These are phyloP conservation scores for Mesochorus sp. DNA, from an alignment of 2,888 invertebrate species.

Conservation along the genomic window DNA sequence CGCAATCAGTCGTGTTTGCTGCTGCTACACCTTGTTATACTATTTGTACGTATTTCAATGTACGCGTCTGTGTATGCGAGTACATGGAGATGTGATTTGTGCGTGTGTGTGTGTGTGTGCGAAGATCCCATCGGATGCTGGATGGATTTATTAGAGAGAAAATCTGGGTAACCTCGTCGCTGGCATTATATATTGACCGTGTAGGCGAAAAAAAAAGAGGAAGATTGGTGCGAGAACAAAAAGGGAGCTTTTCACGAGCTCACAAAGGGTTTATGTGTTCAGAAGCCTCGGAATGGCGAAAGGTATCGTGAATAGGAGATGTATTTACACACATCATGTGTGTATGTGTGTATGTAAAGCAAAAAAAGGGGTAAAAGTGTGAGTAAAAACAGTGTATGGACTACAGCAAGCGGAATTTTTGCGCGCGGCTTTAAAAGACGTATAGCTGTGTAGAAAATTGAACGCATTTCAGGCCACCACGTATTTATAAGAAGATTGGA, in stretches of 20 bases:
- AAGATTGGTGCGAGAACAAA: not conserved
- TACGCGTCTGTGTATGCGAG: not conserved
- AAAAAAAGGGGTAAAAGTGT: not conserved
- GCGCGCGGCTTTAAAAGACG: constrained; percentile 27
- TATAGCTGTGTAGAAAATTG: constrained; percentile 25
- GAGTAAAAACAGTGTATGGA: not conserved
- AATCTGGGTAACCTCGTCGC: constrained; percentile 53
- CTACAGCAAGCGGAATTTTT: constrained; percentile 44
- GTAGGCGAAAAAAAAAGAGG: not conserved
- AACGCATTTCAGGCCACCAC: not conserved
- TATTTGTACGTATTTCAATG: constrained; percentile 65
- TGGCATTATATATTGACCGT: not conserved
- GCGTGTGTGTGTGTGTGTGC: not conserved
- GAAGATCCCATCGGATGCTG: constrained; percentile 10
- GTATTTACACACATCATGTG: not conserved
- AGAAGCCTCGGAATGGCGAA: not conserved
- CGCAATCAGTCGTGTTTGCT: constrained; percentile 74
- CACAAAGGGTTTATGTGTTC: not conserved
- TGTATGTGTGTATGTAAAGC: not conserved
- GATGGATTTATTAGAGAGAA: constrained; percentile 65
- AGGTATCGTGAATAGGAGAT: not conserved
- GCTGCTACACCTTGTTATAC: constrained; percentile 73
- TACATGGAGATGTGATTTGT: not conserved
- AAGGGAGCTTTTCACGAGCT: not conserved
- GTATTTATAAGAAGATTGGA: constrained; percentile 16